A percentile compares a stretch with the other conserved stretches of the same genome.
phyloP scores from a whole-genome alignment of 53 echinoderm and acorn worm species.

The Apostichopus leukothele region DNA sequence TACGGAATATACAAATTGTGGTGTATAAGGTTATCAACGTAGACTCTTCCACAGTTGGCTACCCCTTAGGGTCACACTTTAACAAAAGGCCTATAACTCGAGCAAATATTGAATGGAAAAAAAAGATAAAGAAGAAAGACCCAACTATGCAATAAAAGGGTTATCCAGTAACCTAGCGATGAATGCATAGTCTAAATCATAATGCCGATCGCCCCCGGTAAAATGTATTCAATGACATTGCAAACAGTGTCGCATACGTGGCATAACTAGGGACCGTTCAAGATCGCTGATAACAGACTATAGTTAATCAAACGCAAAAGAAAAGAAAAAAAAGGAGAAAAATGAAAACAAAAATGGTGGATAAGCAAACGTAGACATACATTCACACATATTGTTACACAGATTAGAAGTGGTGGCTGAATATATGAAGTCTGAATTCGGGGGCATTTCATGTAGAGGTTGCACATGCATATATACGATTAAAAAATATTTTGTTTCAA shows the following conservation, averaged over 20 bases:
- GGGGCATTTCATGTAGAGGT: no score
- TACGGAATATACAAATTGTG: no score
- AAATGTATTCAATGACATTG: background rate
- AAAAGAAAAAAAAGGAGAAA: no score
- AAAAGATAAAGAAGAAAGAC: background rate
- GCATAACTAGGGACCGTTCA: background rate
- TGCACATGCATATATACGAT: no score
- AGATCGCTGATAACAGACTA: background rate
- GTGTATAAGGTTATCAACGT: no score
- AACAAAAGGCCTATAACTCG: background rate
- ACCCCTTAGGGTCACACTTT: slow-evolving; percentile 14
- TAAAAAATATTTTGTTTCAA: no score
- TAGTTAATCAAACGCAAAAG: no score
- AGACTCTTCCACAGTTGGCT: slow-evolving; percentile 22
- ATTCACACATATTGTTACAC: no score
- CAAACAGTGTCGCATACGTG: slow-evolving; percentile 13
- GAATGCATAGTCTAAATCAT: slow-evolving; percentile 5
- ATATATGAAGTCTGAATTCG: no score
- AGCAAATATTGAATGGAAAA: slow-evolving; percentile 21
- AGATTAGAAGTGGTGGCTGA: no score
- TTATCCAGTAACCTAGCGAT: slow-evolving; percentile 28
- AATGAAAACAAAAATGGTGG: no score
- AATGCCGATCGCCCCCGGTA: slow-evolving; percentile 31
- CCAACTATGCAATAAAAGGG: slow-evolving; percentile 29
- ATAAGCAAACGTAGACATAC: no score